Percentiles rank a stretch among this genome's conserved stretches.
phyloP scores from a whole-genome alignment of 2,797 vertebrate species.

The Liasis olivaceus region DNA sequence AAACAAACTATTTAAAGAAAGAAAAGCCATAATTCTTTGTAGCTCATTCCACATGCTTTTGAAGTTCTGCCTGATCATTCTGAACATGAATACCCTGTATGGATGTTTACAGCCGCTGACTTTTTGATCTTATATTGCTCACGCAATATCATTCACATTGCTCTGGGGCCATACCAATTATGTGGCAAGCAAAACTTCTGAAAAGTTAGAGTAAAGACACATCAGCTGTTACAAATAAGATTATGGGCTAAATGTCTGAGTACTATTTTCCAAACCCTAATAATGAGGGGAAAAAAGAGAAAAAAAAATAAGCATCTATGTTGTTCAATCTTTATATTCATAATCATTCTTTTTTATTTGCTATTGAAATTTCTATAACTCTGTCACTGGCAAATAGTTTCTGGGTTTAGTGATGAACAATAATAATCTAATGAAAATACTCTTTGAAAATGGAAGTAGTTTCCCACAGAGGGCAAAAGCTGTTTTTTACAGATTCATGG shows the following conservation, averaged over 20 bases:
- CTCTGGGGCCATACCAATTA: neutral
- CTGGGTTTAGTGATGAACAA: conserved; percentile 54
- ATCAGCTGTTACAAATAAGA: conserved; percentile 10
- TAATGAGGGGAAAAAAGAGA: conserved; percentile 7
- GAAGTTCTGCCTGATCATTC: conserved; percentile 17
- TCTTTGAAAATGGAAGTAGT: conserved; percentile 26
- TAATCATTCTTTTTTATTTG: conserved; percentile 37
- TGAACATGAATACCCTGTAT: conserved; percentile 30
- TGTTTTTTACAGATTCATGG: neutral
- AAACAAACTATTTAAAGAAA: neutral
- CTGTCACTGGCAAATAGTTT: conserved; percentile 54
- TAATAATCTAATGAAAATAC: conserved; percentile 42
- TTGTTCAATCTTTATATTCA: conserved; percentile 26
- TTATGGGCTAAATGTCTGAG: conserved; percentile 13
- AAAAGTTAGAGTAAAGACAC: conserved; percentile 20
- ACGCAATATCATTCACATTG: conserved; percentile 5
- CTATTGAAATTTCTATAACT: conserved; percentile 59
- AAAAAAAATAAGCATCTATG: neutral
- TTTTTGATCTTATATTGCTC: conserved; percentile 15
- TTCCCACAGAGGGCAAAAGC: conserved; percentile 34
- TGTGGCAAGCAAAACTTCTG: neutral
- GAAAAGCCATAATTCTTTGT: neutral
- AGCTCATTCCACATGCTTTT: conserved; percentile 1
- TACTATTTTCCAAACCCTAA: conserved; percentile 16
- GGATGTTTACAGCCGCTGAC: neutral